Conservation (phyloP, 2,113 vertebrate species). For the Myrmecophaga tridactyla region DNA sequence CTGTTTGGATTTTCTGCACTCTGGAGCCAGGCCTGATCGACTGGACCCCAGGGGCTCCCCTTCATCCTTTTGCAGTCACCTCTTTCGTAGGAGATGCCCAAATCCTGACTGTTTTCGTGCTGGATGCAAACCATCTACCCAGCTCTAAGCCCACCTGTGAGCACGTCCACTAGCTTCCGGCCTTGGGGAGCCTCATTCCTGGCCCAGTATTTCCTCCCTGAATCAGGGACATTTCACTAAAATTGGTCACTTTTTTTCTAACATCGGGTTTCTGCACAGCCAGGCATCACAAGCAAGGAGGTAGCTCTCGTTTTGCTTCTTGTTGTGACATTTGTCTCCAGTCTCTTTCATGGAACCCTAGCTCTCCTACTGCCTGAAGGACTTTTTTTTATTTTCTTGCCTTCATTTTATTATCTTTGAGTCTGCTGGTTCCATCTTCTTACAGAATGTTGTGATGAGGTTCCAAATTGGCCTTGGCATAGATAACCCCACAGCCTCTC, state of each 20-base stretch:
- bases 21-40: not conserved
- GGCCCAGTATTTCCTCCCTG: not conserved
- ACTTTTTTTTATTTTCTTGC: not conserved
- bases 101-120: not conserved
- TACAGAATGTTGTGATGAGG: not conserved
- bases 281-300: not conserved
- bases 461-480: not conserved
- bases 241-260: not conserved
- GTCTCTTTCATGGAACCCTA: not conserved
- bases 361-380: not conserved
- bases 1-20: not conserved
- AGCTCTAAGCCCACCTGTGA: not conserved
- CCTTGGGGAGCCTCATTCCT: not conserved
- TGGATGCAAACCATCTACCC: not conserved
- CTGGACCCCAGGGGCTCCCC: not conserved
- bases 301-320: not conserved
- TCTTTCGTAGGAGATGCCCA: not conserved
- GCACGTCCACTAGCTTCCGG: not conserved
- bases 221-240: not conserved
- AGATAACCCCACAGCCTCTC: not conserved
- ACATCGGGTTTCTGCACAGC: not conserved
- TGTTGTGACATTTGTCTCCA: not conserved
- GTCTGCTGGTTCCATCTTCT: not conserved
- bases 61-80: not conserved
- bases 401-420: not conserved